These are phyloP conservation scores for Eriocheir sinensis DNA, from an alignment of 1,140 invertebrate species.

Conservation along the genomic window DNA sequence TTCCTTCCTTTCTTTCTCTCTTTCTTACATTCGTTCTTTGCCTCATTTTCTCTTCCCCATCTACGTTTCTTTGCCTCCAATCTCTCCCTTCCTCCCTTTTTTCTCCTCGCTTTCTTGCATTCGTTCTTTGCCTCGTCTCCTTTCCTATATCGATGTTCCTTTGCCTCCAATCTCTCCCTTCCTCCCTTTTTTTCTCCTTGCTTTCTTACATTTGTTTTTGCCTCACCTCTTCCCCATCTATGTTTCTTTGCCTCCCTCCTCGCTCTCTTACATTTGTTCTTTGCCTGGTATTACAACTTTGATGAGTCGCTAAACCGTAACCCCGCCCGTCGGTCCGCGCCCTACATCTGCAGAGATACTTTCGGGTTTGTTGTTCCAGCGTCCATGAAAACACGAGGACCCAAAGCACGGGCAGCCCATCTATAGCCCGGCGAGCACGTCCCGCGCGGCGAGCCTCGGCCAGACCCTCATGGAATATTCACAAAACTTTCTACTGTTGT, in stretches of 20 bases:
- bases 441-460: neutral
- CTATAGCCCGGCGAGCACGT: neutral
- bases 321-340: neutral
- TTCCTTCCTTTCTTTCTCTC: no score
- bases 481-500: neutral
- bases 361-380: neutral
- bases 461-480: neutral
- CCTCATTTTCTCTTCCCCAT: no score
- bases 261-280: neutral
- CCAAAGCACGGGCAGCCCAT: neutral
- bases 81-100: no score
- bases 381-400: neutral
- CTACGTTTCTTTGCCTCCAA: no score
- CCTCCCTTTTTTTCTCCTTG: neutral
- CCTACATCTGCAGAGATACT: neutral
- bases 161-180: no score
- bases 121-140: no score
- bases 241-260: no score
- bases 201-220: neutral
- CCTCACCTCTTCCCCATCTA: no score
- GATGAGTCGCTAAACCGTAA: neutral
- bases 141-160: no score
- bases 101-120: no score
- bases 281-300: neutral
- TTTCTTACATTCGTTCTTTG: no score